Evolutionary conservation across 2,797 vertebrate genomes (phyloP), one percentile per base, ranked within the genome.

Genomic region (Holocentrus rufus): DNA sequence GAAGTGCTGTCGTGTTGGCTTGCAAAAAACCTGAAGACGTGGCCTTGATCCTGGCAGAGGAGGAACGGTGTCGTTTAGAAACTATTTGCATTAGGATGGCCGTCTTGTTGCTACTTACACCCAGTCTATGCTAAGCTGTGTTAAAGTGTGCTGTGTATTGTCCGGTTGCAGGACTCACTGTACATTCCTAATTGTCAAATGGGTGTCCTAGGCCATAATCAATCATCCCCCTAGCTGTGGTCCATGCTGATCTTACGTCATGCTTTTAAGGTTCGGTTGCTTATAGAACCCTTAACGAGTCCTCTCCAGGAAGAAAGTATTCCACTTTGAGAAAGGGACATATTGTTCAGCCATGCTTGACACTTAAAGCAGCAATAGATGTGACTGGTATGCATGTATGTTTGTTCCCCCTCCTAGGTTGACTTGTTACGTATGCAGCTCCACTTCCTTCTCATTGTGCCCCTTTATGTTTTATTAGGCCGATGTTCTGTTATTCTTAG

Each of bases 401-500:
- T 88, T 86, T 85, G 87, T n/a, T n/a, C n/a, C 88, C 85, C 81
- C 79, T 83, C 82, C 62, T 72, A 79, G 85, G 83, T 87, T 65
- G 65, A 79, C 60, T 83, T 77, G 76, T 90, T 81, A 76, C 77
- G 60, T 1, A 10, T 55, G 52, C 83, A 77, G 58, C 77, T 83
- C 85, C 78, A 83, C 85, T 92, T 93, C 90, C 85, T 91, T 83
- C 81, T 92, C 83, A 89, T 92, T 88, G 88, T 90, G 82, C 88
- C 88, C 84, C 74, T 88, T 89, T 84, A 85, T 93, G 90, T 93
- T 93, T 93, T 93, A 93, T 94, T 93, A 90, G 89, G 81, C 82
- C 77, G 59, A 86, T 88, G 91, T 90, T 94, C 91, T 94, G 93
- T 94, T 94, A 93, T 94, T 94, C 92, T 93, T 93, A 91, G 92